These are phyloP conservation scores for Pangasius sanitwongsei DNA, from an alignment of 2,797 vertebrate species.

Conservation along the genomic window DNA sequence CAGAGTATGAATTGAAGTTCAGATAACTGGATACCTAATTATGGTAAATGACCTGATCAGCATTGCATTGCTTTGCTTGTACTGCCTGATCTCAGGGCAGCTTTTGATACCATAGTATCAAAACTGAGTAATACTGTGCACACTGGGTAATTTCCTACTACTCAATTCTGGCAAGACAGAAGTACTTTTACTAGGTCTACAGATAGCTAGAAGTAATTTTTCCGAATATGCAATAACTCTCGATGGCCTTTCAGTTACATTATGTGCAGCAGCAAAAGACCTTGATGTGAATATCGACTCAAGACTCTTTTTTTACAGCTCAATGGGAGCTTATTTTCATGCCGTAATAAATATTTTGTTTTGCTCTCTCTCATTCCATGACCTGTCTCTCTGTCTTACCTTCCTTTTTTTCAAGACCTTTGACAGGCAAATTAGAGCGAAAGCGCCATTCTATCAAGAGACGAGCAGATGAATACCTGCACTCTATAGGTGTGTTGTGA, in stretches of 20 bases:
- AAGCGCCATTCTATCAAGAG: background rate
- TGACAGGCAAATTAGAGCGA: background rate
- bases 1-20: too few species aligned
- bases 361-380: background rate
- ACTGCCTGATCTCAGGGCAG: background rate
- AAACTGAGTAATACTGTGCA: too few species aligned
- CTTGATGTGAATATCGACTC: background rate
- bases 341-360: background rate
- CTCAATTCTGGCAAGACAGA: background rate
- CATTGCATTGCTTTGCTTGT: background rate
- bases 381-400: background rate
- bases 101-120: too few species aligned
- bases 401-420: background rate
- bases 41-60: background rate
- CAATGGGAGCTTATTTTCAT: background rate
- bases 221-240: too few species aligned
- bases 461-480: background rate
- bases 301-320: background rate
- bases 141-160: too few species aligned
- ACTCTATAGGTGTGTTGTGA: background rate
- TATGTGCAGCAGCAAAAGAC: background rate
- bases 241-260: too few species aligned
- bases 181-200: too few species aligned
- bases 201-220: too few species aligned
- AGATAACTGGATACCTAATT: too few species aligned